Evolutionary conservation across 2,113 vertebrate genomes (phyloP), one percentile per base, ranked within the genome.

Genomic region (Labrus mixtus): DNA sequence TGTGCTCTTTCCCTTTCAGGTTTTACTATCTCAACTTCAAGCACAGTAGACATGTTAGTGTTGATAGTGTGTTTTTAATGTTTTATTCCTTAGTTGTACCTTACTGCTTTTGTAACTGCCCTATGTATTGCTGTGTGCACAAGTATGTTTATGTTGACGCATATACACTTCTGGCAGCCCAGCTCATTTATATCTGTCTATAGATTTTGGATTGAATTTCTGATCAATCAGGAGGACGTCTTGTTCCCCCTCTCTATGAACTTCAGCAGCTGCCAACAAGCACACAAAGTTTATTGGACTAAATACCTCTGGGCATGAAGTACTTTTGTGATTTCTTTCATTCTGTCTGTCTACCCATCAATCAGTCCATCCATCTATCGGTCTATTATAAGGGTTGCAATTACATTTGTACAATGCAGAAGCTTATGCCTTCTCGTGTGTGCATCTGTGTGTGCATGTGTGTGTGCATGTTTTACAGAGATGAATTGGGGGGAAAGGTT

Each of bases 151-250:
- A 33, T 55, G 56, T 74, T 20, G 54, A 77, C 72, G 33, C 39
- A 63, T 29, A 15, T 50, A 54, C 45, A 75, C 39, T 20, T 55
- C 60, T 70, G 55, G 59, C 50, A 84, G 70, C 69, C 78, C 74
- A 84, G 68, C 78, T 90, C 67, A 89, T 88, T 89, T 91, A 86
- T 90, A 91, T 89, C 83, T 85, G 85, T 90, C 82, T 89, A 89
- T 87, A 82, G 88, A 91, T 86, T 91, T 90, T 91, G 84, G 89
- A 89, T 91, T 90, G 86, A 91, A 91, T 93, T 91, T 92, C 87
- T 92, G 77, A 90, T 92, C 88, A 91, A 90, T 91, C 79, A 55
- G 48, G 79, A 88, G 85, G 82, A 85, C 78, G 65, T 64, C 56
- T 81, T 50, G 37, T 74, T 61, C 87, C 37, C 74, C 55, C 20